phyloP scores from a whole-genome alignment of 2,113 vertebrate species.

The Ciconia maguari region DNA sequence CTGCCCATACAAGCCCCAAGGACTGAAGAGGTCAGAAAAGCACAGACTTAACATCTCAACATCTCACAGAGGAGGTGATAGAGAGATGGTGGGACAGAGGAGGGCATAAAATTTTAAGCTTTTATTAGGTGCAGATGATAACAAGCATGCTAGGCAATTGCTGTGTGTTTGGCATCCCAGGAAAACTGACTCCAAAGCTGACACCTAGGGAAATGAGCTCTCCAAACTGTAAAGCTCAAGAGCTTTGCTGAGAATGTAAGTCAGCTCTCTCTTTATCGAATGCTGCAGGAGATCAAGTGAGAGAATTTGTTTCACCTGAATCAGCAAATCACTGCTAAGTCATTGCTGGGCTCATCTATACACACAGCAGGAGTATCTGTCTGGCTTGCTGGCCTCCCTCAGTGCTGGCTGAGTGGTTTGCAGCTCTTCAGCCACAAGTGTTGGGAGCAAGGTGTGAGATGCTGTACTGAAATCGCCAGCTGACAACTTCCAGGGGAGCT shows the following conservation, averaged over 20 bases:
- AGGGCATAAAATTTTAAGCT: background rate
- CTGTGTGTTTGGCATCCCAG: background rate
- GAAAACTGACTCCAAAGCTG: conserved; percentile 13
- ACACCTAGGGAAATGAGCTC: background rate
- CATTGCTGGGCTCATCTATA: background rate
- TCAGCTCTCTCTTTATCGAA: background rate
- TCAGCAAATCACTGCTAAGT: background rate
- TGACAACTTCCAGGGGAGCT: conserved; percentile 27
- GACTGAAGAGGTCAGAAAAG: background rate
- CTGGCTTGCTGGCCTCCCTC: background rate
- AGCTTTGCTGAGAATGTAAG: background rate
- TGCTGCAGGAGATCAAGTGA: background rate
- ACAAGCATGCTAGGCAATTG: background rate
- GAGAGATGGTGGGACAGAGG: background rate
- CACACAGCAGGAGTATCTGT: background rate
- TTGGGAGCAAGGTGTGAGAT: conserved; percentile 19
- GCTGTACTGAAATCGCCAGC: background rate
- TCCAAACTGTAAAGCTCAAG: background rate
- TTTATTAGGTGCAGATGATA: conserved; percentile 8
- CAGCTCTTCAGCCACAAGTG: background rate
- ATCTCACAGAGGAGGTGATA: background rate
- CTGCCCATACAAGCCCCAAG: background rate
- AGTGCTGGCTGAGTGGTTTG: background rate
- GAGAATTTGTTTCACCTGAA: conserved; percentile 1
- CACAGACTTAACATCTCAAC: conserved; percentile 1